Percentiles rank a stretch among this genome's conserved stretches.
phyloP scores from a whole-genome alignment of 2,797 vertebrate species.

The Propithecus deckenii region DNA sequence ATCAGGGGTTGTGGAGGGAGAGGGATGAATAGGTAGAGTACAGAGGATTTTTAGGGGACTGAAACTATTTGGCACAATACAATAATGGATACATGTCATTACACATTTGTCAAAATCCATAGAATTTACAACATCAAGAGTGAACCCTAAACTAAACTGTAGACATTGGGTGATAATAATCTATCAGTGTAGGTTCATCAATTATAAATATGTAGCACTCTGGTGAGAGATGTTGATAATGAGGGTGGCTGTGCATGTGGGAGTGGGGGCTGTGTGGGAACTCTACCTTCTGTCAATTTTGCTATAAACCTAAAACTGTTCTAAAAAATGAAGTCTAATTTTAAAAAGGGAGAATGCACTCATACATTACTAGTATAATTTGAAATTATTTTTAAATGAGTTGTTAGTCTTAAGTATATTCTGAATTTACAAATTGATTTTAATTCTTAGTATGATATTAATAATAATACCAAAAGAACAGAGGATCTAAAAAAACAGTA shows the following conservation, averaged over 20 bases:
- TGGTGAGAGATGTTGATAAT: neutral
- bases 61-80: neutral
- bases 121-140: neutral
- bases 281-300: neutral
- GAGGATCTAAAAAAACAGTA: neutral
- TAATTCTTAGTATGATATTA: conserved; percentile 22
- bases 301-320: neutral
- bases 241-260: neutral
- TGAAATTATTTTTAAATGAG: neutral
- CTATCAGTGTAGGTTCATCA: neutral
- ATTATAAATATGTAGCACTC: neutral
- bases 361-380: neutral
- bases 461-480: neutral
- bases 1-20: neutral
- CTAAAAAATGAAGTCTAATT: neutral
- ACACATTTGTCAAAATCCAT: neutral
- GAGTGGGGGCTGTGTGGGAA: neutral
- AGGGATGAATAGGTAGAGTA: neutral
- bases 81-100: neutral
- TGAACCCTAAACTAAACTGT: neutral
- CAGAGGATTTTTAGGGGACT: neutral
- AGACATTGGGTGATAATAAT: neutral
- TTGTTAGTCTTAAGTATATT: neutral
- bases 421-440: conserved; percentile 31
- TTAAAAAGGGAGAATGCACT: neutral